Conservation (phyloP, 2,888 invertebrate genomes). For the Ditula angustiorana region DNA sequence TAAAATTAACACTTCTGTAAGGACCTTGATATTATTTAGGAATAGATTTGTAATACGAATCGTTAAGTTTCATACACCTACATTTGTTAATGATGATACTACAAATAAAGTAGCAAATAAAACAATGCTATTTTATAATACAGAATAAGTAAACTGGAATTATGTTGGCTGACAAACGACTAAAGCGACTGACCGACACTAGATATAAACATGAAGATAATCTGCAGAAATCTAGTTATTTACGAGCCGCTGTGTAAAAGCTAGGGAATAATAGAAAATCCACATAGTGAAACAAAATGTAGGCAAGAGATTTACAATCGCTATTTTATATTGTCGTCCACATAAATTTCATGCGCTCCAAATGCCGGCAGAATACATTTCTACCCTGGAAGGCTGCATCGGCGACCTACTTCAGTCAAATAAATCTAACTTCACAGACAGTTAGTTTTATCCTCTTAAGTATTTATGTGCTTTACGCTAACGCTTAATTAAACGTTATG, state of each 20-base stretch:
- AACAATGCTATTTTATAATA: too few relatives aligned
- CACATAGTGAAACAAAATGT: conserved; percentile 42
- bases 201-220: neutral
- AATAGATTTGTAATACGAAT: neutral
- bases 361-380: conserved; percentile 59
- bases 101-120: too few relatives aligned
- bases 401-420: conserved; percentile 63
- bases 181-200: neutral
- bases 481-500: conserved; percentile 27
- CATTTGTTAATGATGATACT: too few relatives aligned
- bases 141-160: too few relatives aligned
- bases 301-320: conserved; percentile 50
- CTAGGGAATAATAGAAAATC: conserved; percentile 13
- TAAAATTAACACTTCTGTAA: neutral
- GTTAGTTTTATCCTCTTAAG: conserved; percentile 53
- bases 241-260: neutral
- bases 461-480: conserved; percentile 40
- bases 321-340: conserved; percentile 58
- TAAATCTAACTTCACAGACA: conserved; percentile 61
- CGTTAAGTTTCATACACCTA: too few relatives aligned
- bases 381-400: conserved; percentile 62
- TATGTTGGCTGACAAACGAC: too few relatives aligned
- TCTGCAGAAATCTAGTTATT: neutral
- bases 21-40: neutral
- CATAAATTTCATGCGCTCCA: conserved; percentile 65